A percentile compares a stretch with the other conserved stretches of the same genome.
phyloP scores from a whole-genome alignment of 1,140 invertebrate species.

The Trinorchestia longiramus region DNA sequence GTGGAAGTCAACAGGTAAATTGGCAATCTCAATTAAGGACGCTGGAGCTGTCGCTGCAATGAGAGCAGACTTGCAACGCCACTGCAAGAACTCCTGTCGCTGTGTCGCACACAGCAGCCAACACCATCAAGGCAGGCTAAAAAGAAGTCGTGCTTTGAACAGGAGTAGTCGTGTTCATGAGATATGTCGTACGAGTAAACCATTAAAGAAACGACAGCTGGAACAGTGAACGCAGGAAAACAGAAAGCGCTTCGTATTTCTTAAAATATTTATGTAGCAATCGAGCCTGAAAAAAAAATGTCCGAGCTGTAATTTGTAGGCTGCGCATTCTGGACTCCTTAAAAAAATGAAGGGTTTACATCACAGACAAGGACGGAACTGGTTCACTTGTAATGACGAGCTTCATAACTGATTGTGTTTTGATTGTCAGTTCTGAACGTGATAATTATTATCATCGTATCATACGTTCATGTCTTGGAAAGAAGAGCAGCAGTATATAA shows the following conservation, averaged over 20 bases:
- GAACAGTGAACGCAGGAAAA: neutral
- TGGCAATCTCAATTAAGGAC: neutral
- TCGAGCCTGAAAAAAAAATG: neutral
- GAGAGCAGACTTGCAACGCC: neutral
- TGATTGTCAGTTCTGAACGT: neutral
- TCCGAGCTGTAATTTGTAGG: neutral
- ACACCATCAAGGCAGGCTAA: neutral
- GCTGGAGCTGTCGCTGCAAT: neutral
- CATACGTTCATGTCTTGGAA: neutral
- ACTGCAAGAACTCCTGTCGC: too few species aligned
- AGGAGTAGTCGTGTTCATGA: neutral
- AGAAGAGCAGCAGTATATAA: neutral
- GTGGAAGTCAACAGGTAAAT: neutral
- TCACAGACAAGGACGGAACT: neutral
- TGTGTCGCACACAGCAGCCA: neutral
- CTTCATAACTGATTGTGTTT: neutral
- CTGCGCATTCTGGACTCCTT: neutral
- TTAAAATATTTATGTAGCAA: neutral
- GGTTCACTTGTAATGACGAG: neutral
- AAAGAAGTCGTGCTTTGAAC: neutral
- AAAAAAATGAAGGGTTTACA: neutral
- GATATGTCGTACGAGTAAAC: neutral
- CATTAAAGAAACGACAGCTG: neutral
- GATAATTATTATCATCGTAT: neutral
- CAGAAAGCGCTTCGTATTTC: neutral